These are phyloP conservation scores for Pan paniscus DNA, from an alignment of 2,113 vertebrate species.

Conservation along the genomic window DNA sequence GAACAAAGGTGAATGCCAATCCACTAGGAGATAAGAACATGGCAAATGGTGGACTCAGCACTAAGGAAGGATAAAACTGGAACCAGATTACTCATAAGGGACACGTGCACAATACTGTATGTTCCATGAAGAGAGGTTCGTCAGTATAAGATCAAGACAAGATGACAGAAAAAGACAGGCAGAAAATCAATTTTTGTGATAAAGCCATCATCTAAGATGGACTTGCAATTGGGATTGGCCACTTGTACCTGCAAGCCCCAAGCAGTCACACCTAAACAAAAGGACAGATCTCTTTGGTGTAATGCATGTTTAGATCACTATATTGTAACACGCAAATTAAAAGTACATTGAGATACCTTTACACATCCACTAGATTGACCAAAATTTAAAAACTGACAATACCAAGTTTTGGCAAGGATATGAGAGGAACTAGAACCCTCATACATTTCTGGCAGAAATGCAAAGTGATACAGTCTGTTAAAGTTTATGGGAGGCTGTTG, in stretches of 20 bases:
- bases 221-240: not conserved
- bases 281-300: not conserved
- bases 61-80: not conserved
- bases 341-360: not conserved
- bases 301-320: not conserved
- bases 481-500: not conserved
- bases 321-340: not conserved
- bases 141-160: not conserved
- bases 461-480: not conserved
- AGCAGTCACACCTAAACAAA: not conserved
- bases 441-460: not conserved
- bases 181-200: not conserved
- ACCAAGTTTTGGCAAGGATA: not conserved
- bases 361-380: not conserved
- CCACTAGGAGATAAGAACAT: not conserved
- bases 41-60: not conserved
- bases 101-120: not conserved
- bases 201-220: not conserved
- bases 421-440: not conserved
- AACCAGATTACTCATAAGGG: not conserved
- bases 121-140: not conserved
- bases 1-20: not conserved
- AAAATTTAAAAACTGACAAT: not conserved
- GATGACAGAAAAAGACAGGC: not conserved
- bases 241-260: not conserved